These are phyloP conservation scores for Amazona vittata DNA, from an alignment of 2,113 vertebrate genomes.

Conservation along the genomic window DNA sequence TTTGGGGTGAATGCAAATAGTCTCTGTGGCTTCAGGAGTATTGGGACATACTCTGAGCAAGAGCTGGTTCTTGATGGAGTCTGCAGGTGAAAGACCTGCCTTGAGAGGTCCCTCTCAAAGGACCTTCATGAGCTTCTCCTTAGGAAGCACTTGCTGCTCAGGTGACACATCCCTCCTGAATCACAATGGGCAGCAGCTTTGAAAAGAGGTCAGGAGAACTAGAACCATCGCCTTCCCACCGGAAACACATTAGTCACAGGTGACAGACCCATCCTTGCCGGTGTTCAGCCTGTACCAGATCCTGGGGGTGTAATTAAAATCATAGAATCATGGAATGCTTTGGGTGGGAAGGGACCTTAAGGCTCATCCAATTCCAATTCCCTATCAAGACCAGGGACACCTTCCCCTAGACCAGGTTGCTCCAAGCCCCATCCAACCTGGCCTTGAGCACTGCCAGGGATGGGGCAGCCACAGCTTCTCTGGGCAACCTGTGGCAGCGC, in stretches of 20 bases:
- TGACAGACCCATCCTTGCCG: rapidly evolving
- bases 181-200: not conserved
- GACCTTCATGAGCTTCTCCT: not conserved
- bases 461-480: not conserved
- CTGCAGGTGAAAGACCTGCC: not conserved
- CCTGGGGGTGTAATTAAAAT: not conserved
- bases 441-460: not conserved
- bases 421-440: not conserved
- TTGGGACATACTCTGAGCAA: not conserved
- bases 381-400: not conserved
- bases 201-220: not conserved
- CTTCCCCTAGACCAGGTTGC: not conserved
- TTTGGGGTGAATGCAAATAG: not conserved
- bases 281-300: too few relatives aligned
- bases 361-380: not conserved
- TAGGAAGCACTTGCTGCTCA: not conserved
- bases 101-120: not conserved
- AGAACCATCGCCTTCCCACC: rapidly evolving
- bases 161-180: not conserved
- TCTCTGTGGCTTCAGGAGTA: not conserved
- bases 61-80: not conserved
- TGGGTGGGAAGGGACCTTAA: not conserved
- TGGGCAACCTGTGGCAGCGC: not conserved
- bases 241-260: rapidly evolving
- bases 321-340: not conserved